These are phyloP conservation scores for Ooceraea biroi DNA, from an alignment of 1,140 invertebrate genomes.

Conservation along the genomic window DNA sequence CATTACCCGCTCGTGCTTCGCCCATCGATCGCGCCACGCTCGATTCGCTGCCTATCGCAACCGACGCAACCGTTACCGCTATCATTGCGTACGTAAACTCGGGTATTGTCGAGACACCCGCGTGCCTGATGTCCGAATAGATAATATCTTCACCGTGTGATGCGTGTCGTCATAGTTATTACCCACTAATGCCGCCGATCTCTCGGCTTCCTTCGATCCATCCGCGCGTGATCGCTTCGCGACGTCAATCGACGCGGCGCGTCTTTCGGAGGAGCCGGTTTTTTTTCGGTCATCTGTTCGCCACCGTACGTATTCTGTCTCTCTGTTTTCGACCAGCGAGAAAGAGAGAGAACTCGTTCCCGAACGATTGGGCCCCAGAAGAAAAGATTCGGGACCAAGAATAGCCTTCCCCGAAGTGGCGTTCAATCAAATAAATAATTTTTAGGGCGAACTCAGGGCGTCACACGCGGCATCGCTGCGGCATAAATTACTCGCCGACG, in stretches of 20 bases:
- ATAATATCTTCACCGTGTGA: conserved; percentile 30
- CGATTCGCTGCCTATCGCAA: conserved; percentile 9
- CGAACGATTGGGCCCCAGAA: conserved; percentile 26
- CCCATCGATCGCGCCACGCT: conserved; percentile 46
- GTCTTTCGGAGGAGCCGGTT: conserved; percentile 19
- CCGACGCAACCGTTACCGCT: background rate
- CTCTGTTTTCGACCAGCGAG: background rate
- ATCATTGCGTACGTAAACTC: conserved; percentile 30
- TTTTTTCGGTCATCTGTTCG: conserved; percentile 43
- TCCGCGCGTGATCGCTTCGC: background rate
- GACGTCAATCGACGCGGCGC: background rate
- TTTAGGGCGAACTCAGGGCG: conserved; percentile 79
- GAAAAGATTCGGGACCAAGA: conserved; percentile 54
- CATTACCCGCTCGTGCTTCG: conserved; percentile 65
- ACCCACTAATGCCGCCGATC: background rate
- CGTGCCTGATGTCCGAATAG: conserved; percentile 1
- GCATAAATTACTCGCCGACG: conserved; percentile 84
- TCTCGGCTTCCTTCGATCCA: background rate
- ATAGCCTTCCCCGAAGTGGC: conserved; percentile 77
- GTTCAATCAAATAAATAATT: conserved; percentile 83
- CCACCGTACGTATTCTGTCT: conserved; percentile 27
- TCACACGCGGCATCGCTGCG: conserved; percentile 75
- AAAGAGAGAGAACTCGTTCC: conserved; percentile 36
- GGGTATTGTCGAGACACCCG: conserved; percentile 15
- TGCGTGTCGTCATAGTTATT: conserved; percentile 23